A percentile compares a stretch with the other conserved stretches of the same genome.
phyloP scores from a whole-genome alignment of 2,888 invertebrate genomes.

The Cheilosia impressa region DNA sequence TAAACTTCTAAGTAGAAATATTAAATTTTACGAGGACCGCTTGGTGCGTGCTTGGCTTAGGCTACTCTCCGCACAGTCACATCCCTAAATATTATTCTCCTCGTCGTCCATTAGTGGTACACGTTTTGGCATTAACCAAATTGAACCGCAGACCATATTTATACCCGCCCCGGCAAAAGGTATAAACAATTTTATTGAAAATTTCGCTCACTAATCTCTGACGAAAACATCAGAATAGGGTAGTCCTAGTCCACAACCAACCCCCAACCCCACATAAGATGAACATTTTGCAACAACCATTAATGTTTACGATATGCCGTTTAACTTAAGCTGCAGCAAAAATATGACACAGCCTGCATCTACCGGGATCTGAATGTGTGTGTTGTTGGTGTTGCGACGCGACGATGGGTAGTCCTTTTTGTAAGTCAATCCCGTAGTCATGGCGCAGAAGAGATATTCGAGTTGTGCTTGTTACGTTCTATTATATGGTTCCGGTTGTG shows the following conservation, averaged over 20 bases:
- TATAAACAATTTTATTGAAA: conserved; percentile 75
- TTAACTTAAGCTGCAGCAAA: conserved; percentile 72
- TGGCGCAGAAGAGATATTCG: conserved; percentile 29
- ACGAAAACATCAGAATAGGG: conserved; percentile 39
- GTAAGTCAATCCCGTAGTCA: conserved; percentile 62
- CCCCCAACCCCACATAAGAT: conserved; percentile 23
- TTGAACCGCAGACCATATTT: conserved; percentile 49
- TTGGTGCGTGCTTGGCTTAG: conserved; percentile 72
- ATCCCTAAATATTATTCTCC: conserved; percentile 35
- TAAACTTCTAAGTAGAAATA: conserved; percentile 73
- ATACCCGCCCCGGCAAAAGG: conserved; percentile 28
- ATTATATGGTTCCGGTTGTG: conserved; percentile 47
- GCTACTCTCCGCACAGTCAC: conserved; percentile 37
- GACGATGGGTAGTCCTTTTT: conserved; percentile 37
- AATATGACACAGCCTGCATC: conserved; percentile 70
- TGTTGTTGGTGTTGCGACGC: conserved; percentile 10
- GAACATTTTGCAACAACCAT: conserved; percentile 72
- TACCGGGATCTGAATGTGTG: background rate
- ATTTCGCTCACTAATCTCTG: conserved; percentile 74
- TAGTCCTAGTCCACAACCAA: background rate
- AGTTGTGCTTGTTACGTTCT: conserved; percentile 32
- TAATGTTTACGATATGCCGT: conserved; percentile 74
- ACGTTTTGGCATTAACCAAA: conserved; percentile 70
- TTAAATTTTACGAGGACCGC: conserved; percentile 71
- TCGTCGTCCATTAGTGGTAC: conserved; percentile 71